phyloP scores from a whole-genome alignment of 2,888 invertebrate species.

The Drosophila subquinaria region DNA sequence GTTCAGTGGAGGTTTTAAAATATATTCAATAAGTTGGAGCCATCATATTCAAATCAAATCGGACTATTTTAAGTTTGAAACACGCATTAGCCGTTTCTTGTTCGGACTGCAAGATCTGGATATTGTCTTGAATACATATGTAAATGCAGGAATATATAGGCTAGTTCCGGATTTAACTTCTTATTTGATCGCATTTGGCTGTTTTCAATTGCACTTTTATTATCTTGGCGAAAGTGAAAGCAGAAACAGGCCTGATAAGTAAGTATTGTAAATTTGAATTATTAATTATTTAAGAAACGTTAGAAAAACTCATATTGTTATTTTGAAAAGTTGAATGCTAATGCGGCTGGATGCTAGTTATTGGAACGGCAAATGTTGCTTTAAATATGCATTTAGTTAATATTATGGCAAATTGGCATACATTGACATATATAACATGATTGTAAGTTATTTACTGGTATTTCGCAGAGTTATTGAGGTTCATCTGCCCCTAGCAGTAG shows the following conservation, averaged over 20 bases:
- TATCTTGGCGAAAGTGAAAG: no score
- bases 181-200: no score
- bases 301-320: background rate
- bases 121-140: background rate
- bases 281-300: background rate
- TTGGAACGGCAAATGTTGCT: conserved; percentile 16
- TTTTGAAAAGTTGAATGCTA: conserved; percentile 1
- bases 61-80: no score
- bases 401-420: conserved; percentile 27
- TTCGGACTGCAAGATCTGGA: background rate
- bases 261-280: background rate
- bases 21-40: background rate
- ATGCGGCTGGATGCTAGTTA: conserved; percentile 20
- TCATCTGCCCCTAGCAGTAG: conserved; percentile 5
- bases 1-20: no score
- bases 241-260: background rate
- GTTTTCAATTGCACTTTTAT: no score
- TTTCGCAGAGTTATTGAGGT: conserved; percentile 21
- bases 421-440: conserved; percentile 37
- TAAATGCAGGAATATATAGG: background rate
- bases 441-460: conserved; percentile 41
- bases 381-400: conserved; percentile 19
- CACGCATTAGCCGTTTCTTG: background rate
- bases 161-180: no score
- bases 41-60: background rate